A percentile compares a stretch with the other conserved stretches of the same genome.
phyloP scores from a whole-genome alignment of 2,113 vertebrate genomes.

The Halcyon malimbica region DNA sequence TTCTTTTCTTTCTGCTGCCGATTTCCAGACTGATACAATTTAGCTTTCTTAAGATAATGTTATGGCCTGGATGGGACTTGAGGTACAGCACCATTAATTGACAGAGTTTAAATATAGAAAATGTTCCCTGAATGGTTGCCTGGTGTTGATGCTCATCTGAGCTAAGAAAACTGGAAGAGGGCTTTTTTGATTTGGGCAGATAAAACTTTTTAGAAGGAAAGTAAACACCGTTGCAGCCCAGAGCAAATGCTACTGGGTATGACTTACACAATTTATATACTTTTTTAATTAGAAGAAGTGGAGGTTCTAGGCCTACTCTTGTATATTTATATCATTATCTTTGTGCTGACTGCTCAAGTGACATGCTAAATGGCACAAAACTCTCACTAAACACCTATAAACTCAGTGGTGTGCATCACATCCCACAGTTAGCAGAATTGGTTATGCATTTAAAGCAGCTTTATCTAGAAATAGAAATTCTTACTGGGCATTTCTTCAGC shows the following conservation, averaged over 20 bases:
- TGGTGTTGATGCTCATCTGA: not conserved
- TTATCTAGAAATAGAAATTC: slow-evolving; percentile 19
- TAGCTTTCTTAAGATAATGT: not conserved
- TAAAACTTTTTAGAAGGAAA: not conserved
- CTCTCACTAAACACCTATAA: slow-evolving; percentile 11
- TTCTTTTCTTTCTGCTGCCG: not conserved
- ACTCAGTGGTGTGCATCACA: not conserved
- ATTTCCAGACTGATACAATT: not conserved
- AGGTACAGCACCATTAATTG: not conserved
- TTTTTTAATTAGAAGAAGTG: not conserved
- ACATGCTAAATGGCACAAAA: not conserved
- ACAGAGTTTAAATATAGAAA: not conserved
- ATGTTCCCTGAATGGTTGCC: not conserved
- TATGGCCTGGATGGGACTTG: not conserved
- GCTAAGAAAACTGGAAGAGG: not conserved
- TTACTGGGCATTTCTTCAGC: slow-evolving; percentile 6
- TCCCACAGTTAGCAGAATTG: not conserved
- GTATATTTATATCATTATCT: not conserved
- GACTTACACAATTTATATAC: not conserved
- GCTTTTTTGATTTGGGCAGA: not conserved
- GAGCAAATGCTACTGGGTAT: not conserved
- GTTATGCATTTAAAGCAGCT: not conserved
- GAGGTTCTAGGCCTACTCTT: not conserved
- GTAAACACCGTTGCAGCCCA: not conserved
- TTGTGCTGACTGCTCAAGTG: not conserved